phyloP scores from a whole-genome alignment of 2,888 invertebrate species.

The Scaptomyza polygonia region DNA sequence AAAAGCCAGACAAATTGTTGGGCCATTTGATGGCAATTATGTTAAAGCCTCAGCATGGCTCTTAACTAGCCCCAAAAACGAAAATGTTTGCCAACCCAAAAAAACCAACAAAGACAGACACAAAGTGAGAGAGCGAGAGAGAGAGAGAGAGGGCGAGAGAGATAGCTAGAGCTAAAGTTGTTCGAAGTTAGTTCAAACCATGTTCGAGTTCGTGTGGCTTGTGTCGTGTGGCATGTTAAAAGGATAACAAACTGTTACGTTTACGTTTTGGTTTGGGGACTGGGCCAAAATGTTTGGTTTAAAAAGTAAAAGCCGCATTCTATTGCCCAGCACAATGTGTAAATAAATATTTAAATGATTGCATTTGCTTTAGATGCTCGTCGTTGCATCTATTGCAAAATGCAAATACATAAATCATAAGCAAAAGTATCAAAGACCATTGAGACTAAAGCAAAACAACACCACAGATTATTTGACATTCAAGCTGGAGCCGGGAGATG shows the following conservation, averaged over 20 bases:
- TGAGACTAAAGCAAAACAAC: not conserved
- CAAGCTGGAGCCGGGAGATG: not conserved
- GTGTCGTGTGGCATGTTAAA: slow-evolving; percentile 29
- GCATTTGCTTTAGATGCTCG: slow-evolving; percentile 41
- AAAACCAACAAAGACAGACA: not conserved
- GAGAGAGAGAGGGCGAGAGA: not conserved
- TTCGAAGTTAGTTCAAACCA: slow-evolving; percentile 47
- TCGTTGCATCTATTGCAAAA: slow-evolving; percentile 40
- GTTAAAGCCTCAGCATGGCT: slow-evolving; percentile 47
- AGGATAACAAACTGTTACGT: slow-evolving; percentile 4
- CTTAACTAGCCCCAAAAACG: slow-evolving; percentile 33
- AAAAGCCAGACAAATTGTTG: slow-evolving; percentile 57
- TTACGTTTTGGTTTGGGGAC: not conserved
- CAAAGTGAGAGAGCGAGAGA: not conserved
- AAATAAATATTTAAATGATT: slow-evolving; percentile 63
- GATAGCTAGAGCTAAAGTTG: slow-evolving; percentile 7
- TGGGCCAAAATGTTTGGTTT: slow-evolving; percentile 22
- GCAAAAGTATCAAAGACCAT: not conserved
- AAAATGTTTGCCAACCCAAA: slow-evolving; percentile 8
- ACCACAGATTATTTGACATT: not conserved
- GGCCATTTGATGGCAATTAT: slow-evolving; percentile 59
- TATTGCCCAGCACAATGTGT: slow-evolving; percentile 24
- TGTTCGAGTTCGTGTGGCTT: slow-evolving; percentile 36
- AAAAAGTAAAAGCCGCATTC: slow-evolving; percentile 43
- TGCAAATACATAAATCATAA: slow-evolving; percentile 56